Conservation (phyloP, 1,140 invertebrate genomes). For the Schlechtendalia chinensis region DNA sequence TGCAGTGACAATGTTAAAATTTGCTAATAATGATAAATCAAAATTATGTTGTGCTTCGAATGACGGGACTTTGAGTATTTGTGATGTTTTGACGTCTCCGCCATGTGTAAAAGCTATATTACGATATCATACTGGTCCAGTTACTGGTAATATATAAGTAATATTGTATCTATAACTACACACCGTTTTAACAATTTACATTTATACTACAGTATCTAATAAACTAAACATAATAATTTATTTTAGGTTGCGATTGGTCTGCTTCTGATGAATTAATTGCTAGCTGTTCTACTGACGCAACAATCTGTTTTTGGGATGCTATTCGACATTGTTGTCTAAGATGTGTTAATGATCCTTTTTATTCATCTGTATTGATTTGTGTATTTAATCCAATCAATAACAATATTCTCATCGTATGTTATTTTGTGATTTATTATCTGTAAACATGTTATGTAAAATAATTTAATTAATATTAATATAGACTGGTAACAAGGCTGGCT, state of each 20-base stretch:
- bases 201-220: too few species aligned
- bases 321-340: slow-evolving; percentile 64
- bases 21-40: slow-evolving; percentile 83
- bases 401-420: slow-evolving; percentile 81
- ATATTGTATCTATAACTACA: background rate
- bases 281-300: slow-evolving; percentile 73
- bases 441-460: background rate
- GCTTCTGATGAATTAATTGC: slow-evolving; percentile 81
- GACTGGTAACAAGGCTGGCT: slow-evolving; percentile 75
- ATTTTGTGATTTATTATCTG: slow-evolving; percentile 53
- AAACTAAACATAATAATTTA: background rate
- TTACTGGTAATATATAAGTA: slow-evolving; percentile 64
- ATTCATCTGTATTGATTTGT: slow-evolving; percentile 69
- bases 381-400: slow-evolving; percentile 84
- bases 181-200: too few species aligned
- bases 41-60: slow-evolving; percentile 77
- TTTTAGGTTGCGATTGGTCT: slow-evolving; percentile 77
- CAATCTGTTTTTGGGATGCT: slow-evolving; percentile 74
- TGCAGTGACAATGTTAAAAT: slow-evolving; percentile 79
- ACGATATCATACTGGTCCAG: slow-evolving; percentile 71
- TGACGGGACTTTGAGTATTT: slow-evolving; percentile 78
- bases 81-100: slow-evolving; percentile 69
- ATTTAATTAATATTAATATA: slow-evolving; percentile 54
- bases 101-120: slow-evolving; percentile 72
- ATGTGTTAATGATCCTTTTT: slow-evolving; percentile 64